Percentiles rank a stretch among this genome's conserved stretches.
Evolutionary conservation across 2,797 vertebrate species (phyloP).

Genomic region (Cossypha polioptera): DNA sequence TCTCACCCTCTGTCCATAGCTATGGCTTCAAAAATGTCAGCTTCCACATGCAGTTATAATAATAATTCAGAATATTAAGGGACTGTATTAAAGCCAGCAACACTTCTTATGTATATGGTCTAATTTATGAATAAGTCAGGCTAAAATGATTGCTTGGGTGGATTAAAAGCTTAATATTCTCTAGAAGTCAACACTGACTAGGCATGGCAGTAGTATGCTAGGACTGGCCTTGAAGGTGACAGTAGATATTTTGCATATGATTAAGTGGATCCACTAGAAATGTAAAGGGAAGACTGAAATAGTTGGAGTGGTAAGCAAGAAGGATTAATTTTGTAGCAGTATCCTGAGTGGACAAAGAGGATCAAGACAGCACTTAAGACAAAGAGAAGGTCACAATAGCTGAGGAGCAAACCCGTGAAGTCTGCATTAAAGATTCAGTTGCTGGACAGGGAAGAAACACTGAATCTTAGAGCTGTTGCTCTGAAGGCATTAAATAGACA

Average conservation of each 20-base stretch:
- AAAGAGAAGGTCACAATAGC: background rate
- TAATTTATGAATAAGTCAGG: background rate
- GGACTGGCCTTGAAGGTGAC: background rate
- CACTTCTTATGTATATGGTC: background rate
- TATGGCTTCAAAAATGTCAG: background rate
- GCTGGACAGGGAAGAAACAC: background rate
- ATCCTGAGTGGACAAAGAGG: background rate
- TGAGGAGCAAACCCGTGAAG: background rate
- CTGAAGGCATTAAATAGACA: background rate
- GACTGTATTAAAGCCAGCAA: background rate
- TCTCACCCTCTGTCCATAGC: background rate
- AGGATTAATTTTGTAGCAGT: background rate
- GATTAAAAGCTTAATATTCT: background rate
- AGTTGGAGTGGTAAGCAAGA: background rate
- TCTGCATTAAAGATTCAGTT: background rate
- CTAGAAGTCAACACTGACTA: background rate
- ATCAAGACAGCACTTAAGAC: background rate
- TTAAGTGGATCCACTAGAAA: background rate
- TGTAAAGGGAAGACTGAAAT: background rate
- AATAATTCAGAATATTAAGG: background rate
- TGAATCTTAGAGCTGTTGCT: background rate
- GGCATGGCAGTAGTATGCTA: background rate
- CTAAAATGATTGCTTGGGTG: background rate
- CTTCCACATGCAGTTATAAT: background rate
- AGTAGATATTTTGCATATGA: background rate